Percentiles rank a stretch among this genome's conserved stretches.
Evolutionary conservation across 2,797 vertebrate genomes (phyloP).

Genomic region (Muscicapa striata): DNA sequence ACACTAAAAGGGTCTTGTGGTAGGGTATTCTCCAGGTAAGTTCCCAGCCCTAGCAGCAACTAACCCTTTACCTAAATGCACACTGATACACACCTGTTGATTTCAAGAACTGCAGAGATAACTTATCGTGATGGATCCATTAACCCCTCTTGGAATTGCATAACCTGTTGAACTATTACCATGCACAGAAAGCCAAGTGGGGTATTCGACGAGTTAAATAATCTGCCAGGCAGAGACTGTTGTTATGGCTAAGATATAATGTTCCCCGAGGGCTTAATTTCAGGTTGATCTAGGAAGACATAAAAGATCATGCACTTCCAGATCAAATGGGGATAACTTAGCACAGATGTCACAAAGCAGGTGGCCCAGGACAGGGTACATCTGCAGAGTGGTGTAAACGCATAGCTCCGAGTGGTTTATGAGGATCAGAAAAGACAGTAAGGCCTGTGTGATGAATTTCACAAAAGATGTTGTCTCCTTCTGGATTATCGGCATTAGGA

Average conservation of each 20-base stretch:
- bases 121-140: not conserved
- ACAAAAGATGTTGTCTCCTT: not conserved
- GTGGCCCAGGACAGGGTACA: not conserved
- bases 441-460: not conserved
- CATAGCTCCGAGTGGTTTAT: accelerated
- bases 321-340: not conserved
- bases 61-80: not conserved
- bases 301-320: not conserved
- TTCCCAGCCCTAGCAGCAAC: not conserved
- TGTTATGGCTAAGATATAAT: not conserved
- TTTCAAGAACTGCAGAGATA: not conserved
- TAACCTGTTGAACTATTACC: not conserved
- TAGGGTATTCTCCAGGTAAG: not conserved
- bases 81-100: not conserved
- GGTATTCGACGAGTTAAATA: not conserved
- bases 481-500: not conserved
- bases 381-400: not conserved
- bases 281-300: not conserved
- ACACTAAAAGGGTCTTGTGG: not conserved
- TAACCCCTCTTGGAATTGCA: not conserved
- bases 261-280: not conserved
- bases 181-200: not conserved
- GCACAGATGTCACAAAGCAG: not conserved
- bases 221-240: not conserved
- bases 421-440: not conserved